These are phyloP conservation scores for Drosophila pruinosa DNA, from an alignment of 1,140 invertebrate genomes.

Conservation along the genomic window DNA sequence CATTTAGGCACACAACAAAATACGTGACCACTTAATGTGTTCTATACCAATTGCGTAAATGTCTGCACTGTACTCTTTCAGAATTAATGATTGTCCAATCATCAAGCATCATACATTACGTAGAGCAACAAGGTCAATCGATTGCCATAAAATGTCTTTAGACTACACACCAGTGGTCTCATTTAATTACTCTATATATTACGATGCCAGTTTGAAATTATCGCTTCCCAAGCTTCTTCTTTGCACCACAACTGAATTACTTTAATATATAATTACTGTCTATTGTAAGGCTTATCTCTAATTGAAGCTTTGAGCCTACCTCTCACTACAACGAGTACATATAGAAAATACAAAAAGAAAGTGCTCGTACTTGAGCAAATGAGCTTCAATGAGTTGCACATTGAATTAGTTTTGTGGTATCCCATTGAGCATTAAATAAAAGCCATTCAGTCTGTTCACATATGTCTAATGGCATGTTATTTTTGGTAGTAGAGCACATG, in stretches of 20 bases:
- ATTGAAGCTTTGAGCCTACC: background rate
- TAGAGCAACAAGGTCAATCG: constrained; percentile 1
- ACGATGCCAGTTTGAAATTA: background rate
- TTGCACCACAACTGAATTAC: background rate
- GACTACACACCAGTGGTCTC: background rate
- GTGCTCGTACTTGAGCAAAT: background rate
- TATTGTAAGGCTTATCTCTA: background rate
- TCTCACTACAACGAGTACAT: too few relatives aligned
- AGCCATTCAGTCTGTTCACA: background rate
- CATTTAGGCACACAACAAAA: constrained; percentile 45
- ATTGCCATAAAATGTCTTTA: background rate
- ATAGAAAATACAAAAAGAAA: background rate
- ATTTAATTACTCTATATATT: background rate
- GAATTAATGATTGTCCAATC: constrained; percentile 1
- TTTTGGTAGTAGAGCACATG: background rate
- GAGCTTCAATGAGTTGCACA: constrained; percentile 11
- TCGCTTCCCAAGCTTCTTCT: background rate
- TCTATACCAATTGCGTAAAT: constrained; percentile 6
- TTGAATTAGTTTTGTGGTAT: constrained; percentile 8
- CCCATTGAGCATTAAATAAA: background rate
- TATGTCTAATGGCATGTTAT: background rate
- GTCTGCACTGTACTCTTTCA: constrained; percentile 3
- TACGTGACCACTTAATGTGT: constrained; percentile 37
- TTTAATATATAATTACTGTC: background rate
- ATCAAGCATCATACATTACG: background rate